Percentiles rank a stretch among this genome's conserved stretches.
phyloP scores from a whole-genome alignment of 2,113 vertebrate species.

The Laterallus jamaicensis region DNA sequence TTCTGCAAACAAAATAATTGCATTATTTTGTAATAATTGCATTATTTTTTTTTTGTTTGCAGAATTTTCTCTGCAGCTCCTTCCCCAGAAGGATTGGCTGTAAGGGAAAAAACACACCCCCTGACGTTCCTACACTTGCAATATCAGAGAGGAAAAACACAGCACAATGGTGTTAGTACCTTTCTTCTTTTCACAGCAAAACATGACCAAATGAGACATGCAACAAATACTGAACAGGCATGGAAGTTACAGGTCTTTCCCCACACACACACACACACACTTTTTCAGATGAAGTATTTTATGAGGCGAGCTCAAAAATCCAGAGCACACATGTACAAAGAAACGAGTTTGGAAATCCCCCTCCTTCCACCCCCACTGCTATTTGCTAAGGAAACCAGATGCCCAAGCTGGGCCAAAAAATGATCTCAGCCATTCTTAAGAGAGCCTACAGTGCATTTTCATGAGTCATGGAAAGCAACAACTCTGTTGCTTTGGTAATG shows the following conservation, averaged over 20 bases:
- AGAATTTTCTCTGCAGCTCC: background rate
- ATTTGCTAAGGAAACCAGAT: slow-evolving; percentile 66
- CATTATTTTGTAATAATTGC: too few species aligned
- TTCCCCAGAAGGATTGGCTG: background rate
- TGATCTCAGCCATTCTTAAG: slow-evolving; percentile 70
- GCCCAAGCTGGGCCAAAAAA: slow-evolving; percentile 41
- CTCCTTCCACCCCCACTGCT: slow-evolving; percentile 5
- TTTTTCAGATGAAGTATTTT: background rate
- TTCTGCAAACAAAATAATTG: background rate
- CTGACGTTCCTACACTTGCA: background rate
- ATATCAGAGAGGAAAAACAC: background rate
- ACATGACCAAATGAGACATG: background rate
- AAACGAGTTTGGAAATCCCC: slow-evolving; percentile 51
- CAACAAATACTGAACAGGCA: background rate
- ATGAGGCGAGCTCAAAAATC: background rate
- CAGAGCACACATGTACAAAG: background rate
- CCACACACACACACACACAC: accelerated
- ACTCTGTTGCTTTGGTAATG: slow-evolving; percentile 68
- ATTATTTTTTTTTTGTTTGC: background rate
- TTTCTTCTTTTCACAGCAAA: background rate
- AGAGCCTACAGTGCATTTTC: slow-evolving; percentile 54
- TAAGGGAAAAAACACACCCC: background rate
- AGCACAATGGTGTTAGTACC: background rate
- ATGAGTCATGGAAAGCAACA: slow-evolving; percentile 74
- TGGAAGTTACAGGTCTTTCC: background rate